Evolutionary conservation across 1,140 invertebrate species (phyloP), one percentile per base, ranked within the genome.

Genomic region (Andrena cerasifolii): DNA sequence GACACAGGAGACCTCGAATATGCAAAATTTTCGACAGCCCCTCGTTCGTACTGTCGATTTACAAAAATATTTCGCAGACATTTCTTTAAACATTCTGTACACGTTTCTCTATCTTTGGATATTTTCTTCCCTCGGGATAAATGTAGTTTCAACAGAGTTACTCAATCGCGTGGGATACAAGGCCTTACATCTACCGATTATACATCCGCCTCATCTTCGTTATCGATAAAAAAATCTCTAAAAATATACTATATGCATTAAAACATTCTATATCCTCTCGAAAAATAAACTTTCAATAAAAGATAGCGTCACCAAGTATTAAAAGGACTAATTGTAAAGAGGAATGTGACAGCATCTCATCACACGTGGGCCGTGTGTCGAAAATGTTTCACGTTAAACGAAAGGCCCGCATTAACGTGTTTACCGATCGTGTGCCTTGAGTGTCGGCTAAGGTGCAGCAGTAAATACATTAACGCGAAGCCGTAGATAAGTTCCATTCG

Each of bases 171-270:
- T 49, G 40, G 24, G 33, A 73, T 73, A 53, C 26, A 74, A 53
- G 51, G 54, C 74, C 66, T 71, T 80, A 77, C 16, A 71, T 65
- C 75, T 78, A 80, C 40, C 78, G 66, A 61, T 79, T 85, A 85
- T 75, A 72, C 49, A 70, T 78, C 75, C 76, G 68, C 72, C 80
- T 84, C 79, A 71, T n/a, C n/a, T n/a, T n/a, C n/a, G n/a, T n/a
- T n/a, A n/a, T n/a, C n/a, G n/a, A n/a, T 84, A 86, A 86, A 88
- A 88, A 88, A 87, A 88, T 82, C 84, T 82, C 84, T 79, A 86
- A 86, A 86, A 85, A 85, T 80, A 82, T 86, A 85, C 83, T 79
- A 80, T 87, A 81, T 79, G 79, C 71, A 59, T 85, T 76, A 83
- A 67, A 86, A 87, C 78, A 81, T 74, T 82, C 83, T 87, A 84